Evolutionary conservation across 1,140 invertebrate species (phyloP).

Genomic region (Euura saliciscinereae): DNA sequence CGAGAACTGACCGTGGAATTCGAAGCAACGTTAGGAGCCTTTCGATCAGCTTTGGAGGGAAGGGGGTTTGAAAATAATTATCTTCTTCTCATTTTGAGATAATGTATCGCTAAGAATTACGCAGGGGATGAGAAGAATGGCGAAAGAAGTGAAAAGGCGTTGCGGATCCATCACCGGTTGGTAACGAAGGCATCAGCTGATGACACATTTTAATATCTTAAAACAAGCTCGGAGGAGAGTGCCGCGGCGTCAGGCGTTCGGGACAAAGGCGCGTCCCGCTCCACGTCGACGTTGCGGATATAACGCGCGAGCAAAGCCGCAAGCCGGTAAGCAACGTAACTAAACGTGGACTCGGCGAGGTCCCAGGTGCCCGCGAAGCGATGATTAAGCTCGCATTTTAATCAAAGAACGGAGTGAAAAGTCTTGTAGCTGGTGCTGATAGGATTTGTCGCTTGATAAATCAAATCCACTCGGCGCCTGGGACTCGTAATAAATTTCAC

Average conservation of each 20-base stretch:
- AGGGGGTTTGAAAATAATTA: no score
- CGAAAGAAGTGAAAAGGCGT: background rate
- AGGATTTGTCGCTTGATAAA: slow-evolving; percentile 55
- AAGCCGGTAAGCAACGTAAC: slow-evolving; percentile 1
- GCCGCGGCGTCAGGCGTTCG: slow-evolving; percentile 15
- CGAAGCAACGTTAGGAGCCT: no score
- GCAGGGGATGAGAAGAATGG: background rate
- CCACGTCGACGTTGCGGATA: background rate
- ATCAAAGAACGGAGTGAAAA: slow-evolving; percentile 57
- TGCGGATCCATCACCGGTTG: slow-evolving; percentile 42
- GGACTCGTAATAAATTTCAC: slow-evolving; percentile 40
- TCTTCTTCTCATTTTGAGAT: background rate
- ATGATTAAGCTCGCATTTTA: slow-evolving; percentile 57
- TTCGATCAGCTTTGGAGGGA: no score
- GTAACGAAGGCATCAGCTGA: slow-evolving; percentile 54
- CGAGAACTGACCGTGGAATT: background rate
- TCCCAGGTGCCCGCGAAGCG: slow-evolving; percentile 44
- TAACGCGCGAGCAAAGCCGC: background rate
- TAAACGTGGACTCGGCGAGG: slow-evolving; percentile 16
- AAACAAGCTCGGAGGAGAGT: slow-evolving; percentile 36
- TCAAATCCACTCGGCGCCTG: slow-evolving; percentile 44
- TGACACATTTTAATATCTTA: slow-evolving; percentile 60
- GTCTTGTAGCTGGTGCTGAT: slow-evolving; percentile 53
- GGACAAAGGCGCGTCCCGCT: background rate
- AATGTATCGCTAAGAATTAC: slow-evolving; percentile 1